Evolutionary conservation across 2,888 invertebrate species (phyloP), one percentile per base, ranked within the genome.

Genomic region (Cataglyphis albicans): DNA sequence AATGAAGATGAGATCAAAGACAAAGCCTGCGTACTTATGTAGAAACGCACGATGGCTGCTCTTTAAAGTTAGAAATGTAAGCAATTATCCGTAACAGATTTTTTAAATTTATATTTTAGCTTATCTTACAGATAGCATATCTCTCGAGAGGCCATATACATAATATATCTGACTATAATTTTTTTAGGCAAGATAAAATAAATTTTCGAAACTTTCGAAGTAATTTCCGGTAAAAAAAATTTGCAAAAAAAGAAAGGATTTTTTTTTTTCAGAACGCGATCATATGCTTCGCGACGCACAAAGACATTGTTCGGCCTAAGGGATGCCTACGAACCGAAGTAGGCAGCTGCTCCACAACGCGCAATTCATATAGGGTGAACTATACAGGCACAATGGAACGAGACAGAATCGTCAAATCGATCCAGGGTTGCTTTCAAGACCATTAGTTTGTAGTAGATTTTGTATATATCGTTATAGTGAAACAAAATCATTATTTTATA

Each of bases 301-400:
- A n/a, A 68, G 29, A 61, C 38, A 52, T 68, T 38, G 61, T 63
- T 61, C 32, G 68, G 7, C 12, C 10, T 61, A 41, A 63, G 68
- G 59, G 82, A 68, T 67, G 25, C 25, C 25, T 52, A 55, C 18
- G 55, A 57, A 64, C 55, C 25, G n/a, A n/a, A n/a, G 63, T 21
- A 59, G 73, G 81, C 89, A 89, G 89, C 87, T 89, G 90, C 83
- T 84, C 82, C 44, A 78, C 87, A 86, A 89, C 88, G 86, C 84
- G 83, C 89, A 88, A 83, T 82, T 85, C 75, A n/a, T n/a, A 78
- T 90, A 59, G 70, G 74, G 78, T 15, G 68, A 75, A 74, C n/a
- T 52, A n/a, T n/a, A 52, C n/a, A 52, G 52, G 52, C n/a, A 89
- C 87, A 89, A 89, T 84, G 74, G 74, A 76, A 70, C 57, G 44